A percentile compares a stretch with the other conserved stretches of the same genome.
phyloP scores from a whole-genome alignment of 2,113 vertebrate species.

The Leptodactylus fuscus region DNA sequence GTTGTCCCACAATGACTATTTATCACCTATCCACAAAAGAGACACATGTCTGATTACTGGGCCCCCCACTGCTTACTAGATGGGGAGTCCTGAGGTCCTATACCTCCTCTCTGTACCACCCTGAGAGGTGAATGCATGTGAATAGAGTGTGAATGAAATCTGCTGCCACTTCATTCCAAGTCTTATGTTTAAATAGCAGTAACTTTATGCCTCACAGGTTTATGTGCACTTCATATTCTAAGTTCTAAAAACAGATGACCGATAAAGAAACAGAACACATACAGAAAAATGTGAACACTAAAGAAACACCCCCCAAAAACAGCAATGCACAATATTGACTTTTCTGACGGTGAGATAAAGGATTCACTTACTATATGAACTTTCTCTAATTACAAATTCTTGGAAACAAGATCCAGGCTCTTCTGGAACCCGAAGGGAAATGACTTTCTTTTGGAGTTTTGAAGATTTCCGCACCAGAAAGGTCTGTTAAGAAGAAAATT shows the following conservation, averaged over 20 bases:
- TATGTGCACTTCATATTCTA: not conserved
- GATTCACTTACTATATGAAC: constrained; percentile 87
- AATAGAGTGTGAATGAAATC: too few species aligned
- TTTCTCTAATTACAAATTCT: constrained; percentile 89
- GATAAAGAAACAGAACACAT: not conserved
- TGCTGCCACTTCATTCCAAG: too few species aligned
- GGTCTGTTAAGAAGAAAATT: constrained; percentile 71
- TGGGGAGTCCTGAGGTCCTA: too few species aligned
- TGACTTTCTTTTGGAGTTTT: constrained; percentile 86
- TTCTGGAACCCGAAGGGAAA: constrained; percentile 81
- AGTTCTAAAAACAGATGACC: not conserved
- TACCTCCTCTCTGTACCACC: too few species aligned
- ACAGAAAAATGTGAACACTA: not conserved
- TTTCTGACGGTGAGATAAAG: not conserved
- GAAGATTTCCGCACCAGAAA: constrained; percentile 89
- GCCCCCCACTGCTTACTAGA: too few species aligned
- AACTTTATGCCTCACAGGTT: not conserved
- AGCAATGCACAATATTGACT: not conserved
- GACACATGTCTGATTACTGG: too few species aligned
- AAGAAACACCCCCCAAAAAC: not conserved
- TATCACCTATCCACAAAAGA: too few species aligned
- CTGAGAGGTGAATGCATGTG: too few species aligned
- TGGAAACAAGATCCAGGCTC: constrained; percentile 74
- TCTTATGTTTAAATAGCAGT: too few species aligned
- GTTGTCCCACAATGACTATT: too few species aligned